phyloP scores from a whole-genome alignment of 2,888 invertebrate genomes.

The Folsomia candida region DNA sequence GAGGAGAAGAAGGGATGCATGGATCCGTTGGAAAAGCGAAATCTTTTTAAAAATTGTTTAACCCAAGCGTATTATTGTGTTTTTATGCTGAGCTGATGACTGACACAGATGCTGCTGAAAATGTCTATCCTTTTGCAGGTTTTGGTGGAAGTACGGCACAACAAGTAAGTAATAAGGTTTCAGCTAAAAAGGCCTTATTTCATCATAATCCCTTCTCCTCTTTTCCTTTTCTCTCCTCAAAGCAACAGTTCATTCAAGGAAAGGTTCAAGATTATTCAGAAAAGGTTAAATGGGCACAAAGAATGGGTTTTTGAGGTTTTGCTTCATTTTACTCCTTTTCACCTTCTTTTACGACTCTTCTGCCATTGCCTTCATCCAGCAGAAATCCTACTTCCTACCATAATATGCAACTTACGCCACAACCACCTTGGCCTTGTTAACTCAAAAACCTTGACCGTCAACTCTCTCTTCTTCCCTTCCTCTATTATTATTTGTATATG shows the following conservation, averaged over 20 bases:
- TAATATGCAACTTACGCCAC: neutral
- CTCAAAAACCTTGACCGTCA: neutral
- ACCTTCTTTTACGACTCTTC: neutral
- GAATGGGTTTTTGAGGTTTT: conserved; percentile 8
- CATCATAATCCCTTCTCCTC: neutral
- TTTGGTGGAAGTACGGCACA: no score
- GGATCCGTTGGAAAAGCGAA: neutral
- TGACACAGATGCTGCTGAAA: neutral
- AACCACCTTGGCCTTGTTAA: neutral
- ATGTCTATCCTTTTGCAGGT: neutral
- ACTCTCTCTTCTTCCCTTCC: no score
- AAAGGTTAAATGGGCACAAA: conserved; percentile 13
- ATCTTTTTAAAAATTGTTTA: neutral
- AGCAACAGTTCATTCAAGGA: neutral
- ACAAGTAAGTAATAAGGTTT: no score
- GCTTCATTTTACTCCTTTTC: conserved; percentile 1
- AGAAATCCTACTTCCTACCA: no score
- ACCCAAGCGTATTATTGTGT: neutral
- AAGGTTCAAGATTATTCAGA: neutral
- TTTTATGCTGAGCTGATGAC: neutral
- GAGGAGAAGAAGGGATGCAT: neutral
- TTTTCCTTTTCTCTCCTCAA: neutral
- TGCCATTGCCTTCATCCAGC: no score
- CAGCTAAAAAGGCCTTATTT: no score
- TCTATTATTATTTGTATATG: no score